Conservation (phyloP, 2,888 invertebrate species). For the Dascillus cervinus region DNA sequence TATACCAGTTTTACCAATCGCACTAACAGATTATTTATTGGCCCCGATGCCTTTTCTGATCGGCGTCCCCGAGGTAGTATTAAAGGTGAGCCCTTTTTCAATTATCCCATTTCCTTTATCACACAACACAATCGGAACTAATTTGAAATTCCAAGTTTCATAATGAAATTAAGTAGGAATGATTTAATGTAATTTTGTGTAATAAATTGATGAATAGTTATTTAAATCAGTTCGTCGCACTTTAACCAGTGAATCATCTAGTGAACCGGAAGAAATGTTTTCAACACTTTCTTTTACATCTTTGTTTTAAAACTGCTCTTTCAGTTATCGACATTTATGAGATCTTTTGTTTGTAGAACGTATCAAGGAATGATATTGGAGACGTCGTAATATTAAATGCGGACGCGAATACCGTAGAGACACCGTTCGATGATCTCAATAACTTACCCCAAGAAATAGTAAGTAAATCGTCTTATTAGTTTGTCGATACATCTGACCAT, state of each 20-base stretch:
- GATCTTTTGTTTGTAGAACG: constrained; percentile 53
- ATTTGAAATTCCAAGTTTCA: too few relatives aligned
- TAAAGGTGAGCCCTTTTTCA: constrained; percentile 68
- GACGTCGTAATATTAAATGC: constrained; percentile 93
- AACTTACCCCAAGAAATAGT: constrained; percentile 87
- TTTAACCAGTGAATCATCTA: too few relatives aligned
- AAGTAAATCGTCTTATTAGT: constrained; percentile 30
- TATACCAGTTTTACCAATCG: constrained; percentile 87
- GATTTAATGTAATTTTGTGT: too few relatives aligned
- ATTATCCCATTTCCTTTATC: too few relatives aligned
- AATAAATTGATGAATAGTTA: too few relatives aligned
- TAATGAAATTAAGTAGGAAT: too few relatives aligned
- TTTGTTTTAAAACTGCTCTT: too few relatives aligned
- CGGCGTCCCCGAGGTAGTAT: constrained; percentile 82
- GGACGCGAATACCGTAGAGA: constrained; percentile 77
- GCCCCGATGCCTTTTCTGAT: constrained; percentile 99
- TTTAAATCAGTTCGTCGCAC: too few relatives aligned
- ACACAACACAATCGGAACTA: too few relatives aligned
- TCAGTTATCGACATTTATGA: too few relatives aligned
- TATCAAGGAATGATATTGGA: constrained; percentile 76
- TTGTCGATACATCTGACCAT: not conserved
- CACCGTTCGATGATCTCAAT: constrained; percentile 86
- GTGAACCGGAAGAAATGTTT: too few relatives aligned
- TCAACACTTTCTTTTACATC: too few relatives aligned
- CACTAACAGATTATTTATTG: constrained; percentile 79